Conservation (phyloP, 2,888 invertebrate species). For the Kryphioiulus occultus region DNA sequence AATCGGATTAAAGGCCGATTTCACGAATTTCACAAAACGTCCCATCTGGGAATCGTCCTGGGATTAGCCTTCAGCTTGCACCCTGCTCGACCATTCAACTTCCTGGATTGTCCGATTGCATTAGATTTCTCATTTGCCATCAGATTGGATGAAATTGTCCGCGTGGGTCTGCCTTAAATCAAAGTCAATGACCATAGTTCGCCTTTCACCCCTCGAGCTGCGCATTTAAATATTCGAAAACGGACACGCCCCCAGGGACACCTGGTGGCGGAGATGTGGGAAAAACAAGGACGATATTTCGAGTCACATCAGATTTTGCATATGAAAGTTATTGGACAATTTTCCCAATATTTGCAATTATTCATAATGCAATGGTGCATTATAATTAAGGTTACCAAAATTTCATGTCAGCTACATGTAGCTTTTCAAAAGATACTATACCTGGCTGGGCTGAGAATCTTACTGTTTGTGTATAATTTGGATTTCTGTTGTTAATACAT, state of each 20-base stretch:
- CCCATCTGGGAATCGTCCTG: background rate
- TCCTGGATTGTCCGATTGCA: background rate
- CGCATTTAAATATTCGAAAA: background rate
- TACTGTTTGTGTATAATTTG: too few relatives aligned
- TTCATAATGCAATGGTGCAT: too few relatives aligned
- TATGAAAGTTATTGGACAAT: too few relatives aligned
- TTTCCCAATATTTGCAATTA: too few relatives aligned
- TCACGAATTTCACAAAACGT: background rate
- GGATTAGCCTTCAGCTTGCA: background rate
- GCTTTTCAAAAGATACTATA: too few relatives aligned
- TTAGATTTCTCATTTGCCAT: background rate
- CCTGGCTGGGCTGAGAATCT: too few relatives aligned
- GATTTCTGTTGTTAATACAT: too few relatives aligned
- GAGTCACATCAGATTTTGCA: too few relatives aligned
- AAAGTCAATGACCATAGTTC: conserved; percentile 23
- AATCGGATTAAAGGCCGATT: background rate
- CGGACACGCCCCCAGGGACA: conserved; percentile 6
- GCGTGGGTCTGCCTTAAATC: background rate
- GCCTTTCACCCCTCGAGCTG: conserved; percentile 4
- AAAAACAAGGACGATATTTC: background rate
- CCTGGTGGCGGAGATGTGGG: background rate
- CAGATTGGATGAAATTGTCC: conserved; percentile 7
- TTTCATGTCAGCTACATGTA: too few relatives aligned
- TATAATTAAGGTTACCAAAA: too few relatives aligned
- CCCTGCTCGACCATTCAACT: background rate